Base-by-base conservation (phyloP, 2,888 invertebrate genomes). In the Dicyrtomina minuta region DNA sequence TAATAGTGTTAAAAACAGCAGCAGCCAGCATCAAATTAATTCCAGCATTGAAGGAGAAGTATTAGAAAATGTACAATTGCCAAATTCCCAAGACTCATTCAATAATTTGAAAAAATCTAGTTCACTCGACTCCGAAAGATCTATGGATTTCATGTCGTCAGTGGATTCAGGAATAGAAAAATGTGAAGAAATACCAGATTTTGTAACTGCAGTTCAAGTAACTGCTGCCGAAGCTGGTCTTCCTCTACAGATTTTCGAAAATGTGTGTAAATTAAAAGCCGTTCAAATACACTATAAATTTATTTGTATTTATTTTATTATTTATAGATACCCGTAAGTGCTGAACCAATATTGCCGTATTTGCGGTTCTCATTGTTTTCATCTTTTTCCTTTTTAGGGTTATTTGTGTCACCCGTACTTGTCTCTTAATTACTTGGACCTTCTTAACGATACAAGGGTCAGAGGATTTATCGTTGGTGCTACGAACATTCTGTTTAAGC, bases 401-500 rank as follows among this genome's bases (percentile, higher is more conserved):
- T 91, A 92, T 80, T 85, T 97, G 17, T 97, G 96, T 82, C 87
- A 97, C 82, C 98, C 99, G 20, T 99, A 98, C 82, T 84, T 98
- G 74, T 96, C 96, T 2, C 84, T 99, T 75, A 94, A 96, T 77
- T 96, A 95, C 81, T 87, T 97, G 84, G 98, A 98, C 83, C 84
- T 96, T 68, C 83, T 99, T 66, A 89, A 89, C 61, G 94, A 96
- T 82, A 87, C 90, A 3, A 91, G 92, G 78, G 93, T 96, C 8
- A 79, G 84, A 43, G 84, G 85, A 17, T 86, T 84, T 82, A 86
- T 96, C 55, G 91, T 96, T 70, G 98, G 99, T 46, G 97, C 97
- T n/a, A 97, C 97, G 17, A 99, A 99, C 84, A 91, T 96, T n/a
- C 84, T 99, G 44, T 99, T 98, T 81, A 93, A 94, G 81, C 97